A percentile compares a stretch with the other conserved stretches of the same genome.
phyloP scores from a whole-genome alignment of 2,888 invertebrate genomes.

The Trissoscelio sp. region DNA sequence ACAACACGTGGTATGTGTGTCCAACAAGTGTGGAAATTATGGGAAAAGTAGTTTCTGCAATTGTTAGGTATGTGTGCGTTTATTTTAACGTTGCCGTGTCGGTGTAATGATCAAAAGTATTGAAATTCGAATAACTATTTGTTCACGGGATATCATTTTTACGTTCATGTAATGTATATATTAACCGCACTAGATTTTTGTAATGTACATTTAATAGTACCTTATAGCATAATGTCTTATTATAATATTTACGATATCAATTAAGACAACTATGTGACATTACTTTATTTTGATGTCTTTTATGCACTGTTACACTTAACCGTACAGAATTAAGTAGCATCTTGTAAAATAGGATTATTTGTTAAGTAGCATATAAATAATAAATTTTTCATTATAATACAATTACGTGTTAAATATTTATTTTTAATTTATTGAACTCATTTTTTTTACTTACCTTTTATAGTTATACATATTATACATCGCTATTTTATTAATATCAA shows the following conservation, averaged over 20 bases:
- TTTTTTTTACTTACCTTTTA: too few species aligned
- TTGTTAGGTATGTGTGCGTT: slow-evolving; percentile 38
- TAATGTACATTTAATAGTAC: slow-evolving; percentile 67
- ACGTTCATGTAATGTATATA: slow-evolving; percentile 65
- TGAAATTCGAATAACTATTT: slow-evolving; percentile 46
- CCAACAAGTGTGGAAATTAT: slow-evolving; percentile 17
- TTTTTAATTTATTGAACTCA: too few species aligned
- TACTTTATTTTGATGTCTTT: slow-evolving; percentile 62
- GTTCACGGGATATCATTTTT: slow-evolving; percentile 48
- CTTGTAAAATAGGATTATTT: slow-evolving; percentile 68
- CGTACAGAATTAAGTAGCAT: slow-evolving; percentile 56
- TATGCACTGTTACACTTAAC: slow-evolving; percentile 67
- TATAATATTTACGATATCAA: slow-evolving; percentile 44
- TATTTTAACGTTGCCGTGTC: slow-evolving; percentile 55
- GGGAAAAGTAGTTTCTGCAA: neutral
- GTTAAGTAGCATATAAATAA: slow-evolving; percentile 64
- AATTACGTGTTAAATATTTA: too few species aligned
- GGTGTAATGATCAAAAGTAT: slow-evolving; percentile 62
- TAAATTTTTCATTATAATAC: slow-evolving; percentile 67
- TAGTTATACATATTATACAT: too few species aligned
- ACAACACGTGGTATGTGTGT: slow-evolving; percentile 28
- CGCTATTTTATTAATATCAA: too few species aligned
- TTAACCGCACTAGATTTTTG: slow-evolving; percentile 55
- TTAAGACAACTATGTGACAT: slow-evolving; percentile 47
- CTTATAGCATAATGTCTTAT: slow-evolving; percentile 60